Conservation (phyloP, 2,113 vertebrate species). For the Morone chrysops region DNA sequence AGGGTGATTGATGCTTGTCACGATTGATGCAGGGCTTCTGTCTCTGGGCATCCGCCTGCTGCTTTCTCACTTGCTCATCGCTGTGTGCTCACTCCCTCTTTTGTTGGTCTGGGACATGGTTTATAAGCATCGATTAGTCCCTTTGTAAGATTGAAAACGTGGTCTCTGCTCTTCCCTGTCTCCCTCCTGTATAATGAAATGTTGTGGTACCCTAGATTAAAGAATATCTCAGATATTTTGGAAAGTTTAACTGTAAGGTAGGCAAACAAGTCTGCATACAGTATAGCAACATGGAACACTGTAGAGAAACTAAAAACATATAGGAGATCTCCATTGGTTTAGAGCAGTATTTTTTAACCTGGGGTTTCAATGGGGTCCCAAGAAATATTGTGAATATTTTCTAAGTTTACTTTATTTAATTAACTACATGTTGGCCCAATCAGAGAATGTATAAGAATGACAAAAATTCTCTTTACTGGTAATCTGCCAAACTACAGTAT, state of each 20-base stretch:
- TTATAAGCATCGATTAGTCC: slow-evolving; percentile 49
- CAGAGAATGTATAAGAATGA: no score
- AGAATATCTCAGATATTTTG: not conserved
- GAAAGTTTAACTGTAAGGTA: not conserved
- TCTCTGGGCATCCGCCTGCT: slow-evolving; percentile 40
- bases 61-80: slow-evolving; percentile 12
- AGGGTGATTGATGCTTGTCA: slow-evolving; percentile 72
- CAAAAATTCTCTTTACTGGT: no score
- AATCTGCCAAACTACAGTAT: no score
- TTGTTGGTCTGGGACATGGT: slow-evolving; percentile 37
- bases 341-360: no score
- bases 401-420: no score
- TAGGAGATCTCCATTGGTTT: no score
- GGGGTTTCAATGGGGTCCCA: no score
- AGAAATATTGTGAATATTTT: no score
- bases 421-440: no score
- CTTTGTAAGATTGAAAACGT: slow-evolving; percentile 20
- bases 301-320: no score
- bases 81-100: slow-evolving; percentile 3
- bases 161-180: not conserved
- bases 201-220: not conserved
- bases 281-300: no score
- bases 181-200: not conserved
- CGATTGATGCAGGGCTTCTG: slow-evolving; percentile 43
- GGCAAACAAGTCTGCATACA: not conserved